Percentiles rank a stretch among this genome's conserved stretches.
These are phyloP conservation scores for Isichthys henryi DNA, from an alignment of 2,113 vertebrate genomes.

Conservation along the genomic window DNA sequence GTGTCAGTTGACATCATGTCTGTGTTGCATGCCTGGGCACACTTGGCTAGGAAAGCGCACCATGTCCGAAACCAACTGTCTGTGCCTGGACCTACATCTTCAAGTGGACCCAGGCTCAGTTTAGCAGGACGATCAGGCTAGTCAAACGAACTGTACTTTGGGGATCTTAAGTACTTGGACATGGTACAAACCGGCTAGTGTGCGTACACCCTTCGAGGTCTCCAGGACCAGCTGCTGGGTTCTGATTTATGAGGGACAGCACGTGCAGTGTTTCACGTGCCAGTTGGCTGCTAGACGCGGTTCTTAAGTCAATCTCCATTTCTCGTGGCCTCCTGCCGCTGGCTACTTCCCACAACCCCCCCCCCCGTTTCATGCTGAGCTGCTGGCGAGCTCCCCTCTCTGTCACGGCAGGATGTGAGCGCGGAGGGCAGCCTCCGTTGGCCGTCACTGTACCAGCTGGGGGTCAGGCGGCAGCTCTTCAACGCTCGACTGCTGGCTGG, in stretches of 20 bases:
- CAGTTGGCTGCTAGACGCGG: background rate
- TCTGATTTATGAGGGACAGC: background rate
- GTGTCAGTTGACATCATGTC: background rate
- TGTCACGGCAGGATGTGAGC: constrained; percentile 64
- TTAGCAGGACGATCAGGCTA: background rate
- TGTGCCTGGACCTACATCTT: background rate
- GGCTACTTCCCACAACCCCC: background rate
- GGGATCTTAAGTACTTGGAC: background rate
- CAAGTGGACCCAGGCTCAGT: background rate
- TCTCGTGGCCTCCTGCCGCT: background rate
- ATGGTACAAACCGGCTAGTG: background rate
- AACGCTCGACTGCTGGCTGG: constrained; percentile 56
- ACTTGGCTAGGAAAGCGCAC: background rate
- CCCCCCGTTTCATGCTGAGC: background rate
- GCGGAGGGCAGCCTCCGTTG: constrained; percentile 63
- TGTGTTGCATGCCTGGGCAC: background rate
- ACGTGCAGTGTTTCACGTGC: background rate
- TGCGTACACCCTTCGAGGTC: background rate
- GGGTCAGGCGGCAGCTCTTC: constrained; percentile 69
- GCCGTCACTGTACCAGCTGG: constrained; percentile 66
- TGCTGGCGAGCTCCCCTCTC: background rate
- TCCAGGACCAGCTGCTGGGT: background rate
- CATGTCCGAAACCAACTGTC: background rate
- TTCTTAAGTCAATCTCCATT: background rate
- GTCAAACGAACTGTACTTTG: background rate